Conservation (phyloP, 1,140 invertebrate species). For the Platyura marginata region DNA sequence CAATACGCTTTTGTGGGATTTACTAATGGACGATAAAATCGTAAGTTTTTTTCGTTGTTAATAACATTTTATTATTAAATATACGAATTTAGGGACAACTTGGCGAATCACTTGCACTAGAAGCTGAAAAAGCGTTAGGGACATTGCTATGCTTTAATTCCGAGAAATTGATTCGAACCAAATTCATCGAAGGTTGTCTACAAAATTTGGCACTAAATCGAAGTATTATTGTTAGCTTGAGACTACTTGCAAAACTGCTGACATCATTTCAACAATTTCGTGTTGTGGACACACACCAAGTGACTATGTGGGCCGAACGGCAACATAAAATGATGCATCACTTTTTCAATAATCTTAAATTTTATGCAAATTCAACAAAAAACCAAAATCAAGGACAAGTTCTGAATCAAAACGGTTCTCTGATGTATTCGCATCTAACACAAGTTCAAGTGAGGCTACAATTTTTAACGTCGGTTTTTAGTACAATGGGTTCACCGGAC, state of each 20-base stretch:
- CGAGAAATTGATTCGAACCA: slow-evolving; percentile 70
- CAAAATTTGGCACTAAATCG: slow-evolving; percentile 75
- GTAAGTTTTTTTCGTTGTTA: slow-evolving; percentile 31
- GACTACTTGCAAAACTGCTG: slow-evolving; percentile 75
- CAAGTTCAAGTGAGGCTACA: slow-evolving; percentile 79
- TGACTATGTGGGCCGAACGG: slow-evolving; percentile 76
- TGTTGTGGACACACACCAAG: slow-evolving; percentile 59
- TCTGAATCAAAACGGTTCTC: slow-evolving; percentile 9
- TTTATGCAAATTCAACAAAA: slow-evolving; percentile 28
- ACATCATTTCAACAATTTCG: slow-evolving; percentile 80
- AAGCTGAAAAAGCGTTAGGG: slow-evolving; percentile 80
- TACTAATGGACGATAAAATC: slow-evolving; percentile 81
- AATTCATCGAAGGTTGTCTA: slow-evolving; percentile 88
- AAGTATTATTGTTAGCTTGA: slow-evolving; percentile 73
- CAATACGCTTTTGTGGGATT: slow-evolving; percentile 82
- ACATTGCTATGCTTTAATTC: slow-evolving; percentile 79
- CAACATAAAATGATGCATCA: slow-evolving; percentile 81
- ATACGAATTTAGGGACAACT: slow-evolving; percentile 43
- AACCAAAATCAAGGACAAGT: slow-evolving; percentile 11
- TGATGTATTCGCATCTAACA: slow-evolving; percentile 66
- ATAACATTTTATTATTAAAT: slow-evolving; percentile 7
- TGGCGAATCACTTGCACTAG: slow-evolving; percentile 69
- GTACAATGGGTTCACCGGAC: slow-evolving; percentile 73
- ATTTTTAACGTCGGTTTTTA: slow-evolving; percentile 83
- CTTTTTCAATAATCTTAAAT: slow-evolving; percentile 72